Percentiles rank a stretch among this genome's conserved stretches.
phyloP scores from a whole-genome alignment of 2,797 vertebrate species.

The Channa striata region DNA sequence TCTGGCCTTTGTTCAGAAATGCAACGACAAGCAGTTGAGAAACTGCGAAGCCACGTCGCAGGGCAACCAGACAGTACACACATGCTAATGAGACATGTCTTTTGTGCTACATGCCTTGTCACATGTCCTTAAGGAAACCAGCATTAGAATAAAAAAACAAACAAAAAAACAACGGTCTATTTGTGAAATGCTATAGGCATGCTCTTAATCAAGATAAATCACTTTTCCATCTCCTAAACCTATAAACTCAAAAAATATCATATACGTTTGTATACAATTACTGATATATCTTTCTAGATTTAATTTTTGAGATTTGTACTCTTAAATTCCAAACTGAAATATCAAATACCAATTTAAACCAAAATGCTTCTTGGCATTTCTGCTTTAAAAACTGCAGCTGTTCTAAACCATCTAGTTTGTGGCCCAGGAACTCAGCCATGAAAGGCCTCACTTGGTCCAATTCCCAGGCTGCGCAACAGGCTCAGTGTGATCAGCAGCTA shows the following conservation, averaged over 20 bases:
- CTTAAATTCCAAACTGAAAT: slow-evolving; percentile 40
- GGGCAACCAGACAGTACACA: slow-evolving; percentile 66
- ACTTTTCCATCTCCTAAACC: not conserved
- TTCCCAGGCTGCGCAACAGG: slow-evolving; percentile 67
- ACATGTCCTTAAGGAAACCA: slow-evolving; percentile 44
- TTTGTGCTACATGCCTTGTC: slow-evolving; percentile 33
- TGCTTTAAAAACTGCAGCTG: slow-evolving; percentile 38
- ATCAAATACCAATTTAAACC: slow-evolving; percentile 27
- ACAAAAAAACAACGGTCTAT: not conserved
- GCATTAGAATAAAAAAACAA: slow-evolving; percentile 22
- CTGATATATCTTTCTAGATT: slow-evolving; percentile 20
- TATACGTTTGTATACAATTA: slow-evolving; percentile 15
- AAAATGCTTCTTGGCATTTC: slow-evolving; percentile 24
- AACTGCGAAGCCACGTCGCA: slow-evolving; percentile 77
- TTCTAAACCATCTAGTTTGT: slow-evolving; percentile 42
- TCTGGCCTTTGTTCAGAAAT: slow-evolving; percentile 85
- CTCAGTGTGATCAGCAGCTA: slow-evolving; percentile 72
- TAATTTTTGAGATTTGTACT: not conserved
- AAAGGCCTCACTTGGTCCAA: slow-evolving; percentile 61
- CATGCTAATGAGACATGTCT: slow-evolving; percentile 73
- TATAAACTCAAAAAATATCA: not conserved
- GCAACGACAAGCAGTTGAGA: slow-evolving; percentile 76
- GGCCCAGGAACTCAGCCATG: slow-evolving; percentile 51
- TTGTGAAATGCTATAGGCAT: not conserved
- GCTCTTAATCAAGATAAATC: not conserved